Evolutionary conservation across 1,140 invertebrate species (phyloP), one percentile per base, ranked within the genome.

Genomic region (Drosophila micromelanica): DNA sequence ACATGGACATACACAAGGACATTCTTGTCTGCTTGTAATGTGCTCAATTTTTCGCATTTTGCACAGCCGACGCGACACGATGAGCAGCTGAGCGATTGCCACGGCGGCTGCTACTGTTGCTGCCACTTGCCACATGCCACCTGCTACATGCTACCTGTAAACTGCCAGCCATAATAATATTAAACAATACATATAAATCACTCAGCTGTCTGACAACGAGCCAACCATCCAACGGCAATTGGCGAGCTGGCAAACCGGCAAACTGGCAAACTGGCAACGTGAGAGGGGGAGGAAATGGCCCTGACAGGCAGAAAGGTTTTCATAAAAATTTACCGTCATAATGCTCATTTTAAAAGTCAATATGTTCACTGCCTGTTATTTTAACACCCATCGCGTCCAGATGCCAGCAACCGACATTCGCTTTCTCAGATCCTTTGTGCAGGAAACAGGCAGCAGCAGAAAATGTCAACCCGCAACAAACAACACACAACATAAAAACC

Each of bases 331-430:
- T 87, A 87, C 81, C 65, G 82, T 75, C 81, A 86, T 86, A 82
- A 87, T 86, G 82, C 81, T 86, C 87, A 86, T 87, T 86, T 86
- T 86, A 86, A 86, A 86, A 86, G 81, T 86, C 81, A 86, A 86
- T 86, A 86, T 86, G 81, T 87, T 86, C 75, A 68, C 62, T 87
- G 81, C 82, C 81, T 82, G 82, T 86, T 86, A 86, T 87, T 86
- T 87, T 86, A 87, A 87, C 81, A 86, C 81, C 82, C 81, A 78
- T 80, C 81, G 75, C 87, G 81, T 86, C 72, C 81, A 86, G 81
- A 78, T 86, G 84, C 80, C 81, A 80, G 57, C 71, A 52, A 55
- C 69, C 80, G 60, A 74, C 78, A 55, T 40, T 20, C 46, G 42
- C 43, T 23, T 51, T 38, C 67, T 86, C 81, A 81, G 70, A 87